These are phyloP conservation scores for Ochlodes sylvanus DNA, from an alignment of 2,888 invertebrate genomes.

Conservation along the genomic window DNA sequence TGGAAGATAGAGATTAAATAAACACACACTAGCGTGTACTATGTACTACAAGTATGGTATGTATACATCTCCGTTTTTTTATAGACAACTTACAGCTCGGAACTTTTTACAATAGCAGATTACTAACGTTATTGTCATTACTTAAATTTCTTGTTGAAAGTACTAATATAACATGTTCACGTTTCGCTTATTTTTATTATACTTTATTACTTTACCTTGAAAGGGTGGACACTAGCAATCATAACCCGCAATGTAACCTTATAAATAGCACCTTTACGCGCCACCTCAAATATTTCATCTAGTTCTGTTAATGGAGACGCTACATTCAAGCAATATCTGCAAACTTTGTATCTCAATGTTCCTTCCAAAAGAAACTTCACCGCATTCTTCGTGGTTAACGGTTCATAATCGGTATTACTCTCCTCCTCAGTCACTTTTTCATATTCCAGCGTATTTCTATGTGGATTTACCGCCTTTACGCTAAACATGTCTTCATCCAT, in stretches of 20 bases:
- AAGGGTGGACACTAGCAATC: slow-evolving; percentile 73
- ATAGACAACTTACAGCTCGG: too few species aligned
- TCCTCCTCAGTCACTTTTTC: background rate
- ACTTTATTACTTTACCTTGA: slow-evolving; percentile 58
- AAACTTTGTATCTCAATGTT: slow-evolving; percentile 63
- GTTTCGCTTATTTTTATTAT: too few species aligned
- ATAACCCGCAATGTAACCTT: slow-evolving; percentile 71
- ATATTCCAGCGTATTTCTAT: slow-evolving; percentile 17
- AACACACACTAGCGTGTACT: too few species aligned
- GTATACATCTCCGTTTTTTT: too few species aligned
- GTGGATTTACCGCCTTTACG: slow-evolving; percentile 30
- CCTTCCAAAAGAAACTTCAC: slow-evolving; percentile 66
- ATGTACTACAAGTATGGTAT: too few species aligned
- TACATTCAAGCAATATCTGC: slow-evolving; percentile 68
- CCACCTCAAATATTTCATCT: slow-evolving; percentile 67
- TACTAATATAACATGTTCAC: too few species aligned
- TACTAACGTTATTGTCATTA: too few species aligned
- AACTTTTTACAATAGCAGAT: too few species aligned
- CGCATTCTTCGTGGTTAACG: slow-evolving; percentile 66
- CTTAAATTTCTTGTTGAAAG: too few species aligned
- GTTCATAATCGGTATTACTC: slow-evolving; percentile 36
- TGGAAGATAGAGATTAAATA: too few species aligned
- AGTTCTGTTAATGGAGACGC: slow-evolving; percentile 60
- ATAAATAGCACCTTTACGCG: slow-evolving; percentile 58
- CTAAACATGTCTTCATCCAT: slow-evolving; percentile 20